Evolutionary conservation across 2,888 invertebrate genomes (phyloP).

Genomic region (Gisinianus flammeolus): DNA sequence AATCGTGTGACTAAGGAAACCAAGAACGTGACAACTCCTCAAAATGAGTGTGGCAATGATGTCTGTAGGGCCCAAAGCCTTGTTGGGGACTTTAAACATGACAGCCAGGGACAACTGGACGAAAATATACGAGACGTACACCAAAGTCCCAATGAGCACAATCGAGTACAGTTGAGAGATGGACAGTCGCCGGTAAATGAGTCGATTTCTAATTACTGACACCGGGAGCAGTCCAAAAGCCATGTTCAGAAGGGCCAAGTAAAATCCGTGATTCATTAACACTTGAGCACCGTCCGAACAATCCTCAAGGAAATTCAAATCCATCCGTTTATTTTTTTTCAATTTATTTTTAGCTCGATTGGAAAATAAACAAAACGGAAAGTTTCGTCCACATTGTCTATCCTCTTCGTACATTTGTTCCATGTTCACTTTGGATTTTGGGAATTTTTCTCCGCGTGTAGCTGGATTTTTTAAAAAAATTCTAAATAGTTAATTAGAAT

Average conservation of each 20-base stretch:
- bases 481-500: too few species aligned
- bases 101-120: constrained; percentile 19
- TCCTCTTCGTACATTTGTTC: too few species aligned
- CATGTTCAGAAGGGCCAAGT: constrained; percentile 51
- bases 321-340: too few species aligned
- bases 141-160: constrained; percentile 41
- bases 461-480: too few species aligned
- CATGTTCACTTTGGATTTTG: too few species aligned
- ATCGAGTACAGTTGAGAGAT: constrained; percentile 48
- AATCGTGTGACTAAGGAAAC: constrained; percentile 46
- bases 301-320: too few species aligned
- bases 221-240: constrained; percentile 51
- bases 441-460: too few species aligned
- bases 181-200: constrained; percentile 47
- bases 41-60: constrained; percentile 37
- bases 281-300: constrained; percentile 36
- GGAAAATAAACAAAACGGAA: too few species aligned
- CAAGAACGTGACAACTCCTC: constrained; percentile 44
- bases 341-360: too few species aligned
- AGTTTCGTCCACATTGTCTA: too few species aligned
- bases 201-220: constrained; percentile 42
- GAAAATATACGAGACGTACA: constrained; percentile 44
- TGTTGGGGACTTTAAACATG: not conserved
- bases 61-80: constrained; percentile 19
- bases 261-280: constrained; percentile 47